Percentiles rank a stretch among this genome's conserved stretches.
phyloP scores from a whole-genome alignment of 2,113 vertebrate species.

The Pithys albifrons region DNA sequence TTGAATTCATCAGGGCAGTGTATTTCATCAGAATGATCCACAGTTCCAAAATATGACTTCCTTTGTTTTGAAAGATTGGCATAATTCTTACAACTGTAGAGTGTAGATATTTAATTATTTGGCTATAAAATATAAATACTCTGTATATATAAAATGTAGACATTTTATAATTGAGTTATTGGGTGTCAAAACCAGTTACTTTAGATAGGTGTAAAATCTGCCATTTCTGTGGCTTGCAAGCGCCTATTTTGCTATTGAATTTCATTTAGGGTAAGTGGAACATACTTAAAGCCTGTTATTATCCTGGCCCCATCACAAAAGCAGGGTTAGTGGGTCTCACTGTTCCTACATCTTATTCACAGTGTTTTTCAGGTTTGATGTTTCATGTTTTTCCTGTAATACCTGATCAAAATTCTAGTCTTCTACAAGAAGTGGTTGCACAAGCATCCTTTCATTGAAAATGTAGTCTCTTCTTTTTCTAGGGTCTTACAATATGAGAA shows the following conservation, averaged over 20 bases:
- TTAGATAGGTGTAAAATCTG: background rate
- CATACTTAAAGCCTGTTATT: background rate
- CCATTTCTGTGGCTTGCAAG: background rate
- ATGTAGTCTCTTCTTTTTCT: background rate
- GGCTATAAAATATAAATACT: background rate
- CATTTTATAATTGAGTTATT: background rate
- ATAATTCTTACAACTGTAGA: background rate
- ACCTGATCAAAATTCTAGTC: background rate
- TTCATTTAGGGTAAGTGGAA: background rate
- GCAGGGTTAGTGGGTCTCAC: background rate
- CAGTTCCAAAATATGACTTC: background rate
- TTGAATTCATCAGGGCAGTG: background rate
- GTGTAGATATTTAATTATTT: background rate
- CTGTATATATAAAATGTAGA: background rate
- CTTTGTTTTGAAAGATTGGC: background rate
- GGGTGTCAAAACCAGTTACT: background rate
- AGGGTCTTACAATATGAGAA: background rate
- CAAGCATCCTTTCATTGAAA: background rate
- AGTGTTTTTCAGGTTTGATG: background rate
- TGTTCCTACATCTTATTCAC: background rate
- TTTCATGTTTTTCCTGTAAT: background rate
- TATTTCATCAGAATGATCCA: background rate
- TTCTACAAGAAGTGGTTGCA: background rate
- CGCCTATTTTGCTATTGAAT: background rate
- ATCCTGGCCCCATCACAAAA: background rate